Base-by-base conservation (phyloP, 2,797 vertebrate genomes). In the Squalus acanthias region DNA sequence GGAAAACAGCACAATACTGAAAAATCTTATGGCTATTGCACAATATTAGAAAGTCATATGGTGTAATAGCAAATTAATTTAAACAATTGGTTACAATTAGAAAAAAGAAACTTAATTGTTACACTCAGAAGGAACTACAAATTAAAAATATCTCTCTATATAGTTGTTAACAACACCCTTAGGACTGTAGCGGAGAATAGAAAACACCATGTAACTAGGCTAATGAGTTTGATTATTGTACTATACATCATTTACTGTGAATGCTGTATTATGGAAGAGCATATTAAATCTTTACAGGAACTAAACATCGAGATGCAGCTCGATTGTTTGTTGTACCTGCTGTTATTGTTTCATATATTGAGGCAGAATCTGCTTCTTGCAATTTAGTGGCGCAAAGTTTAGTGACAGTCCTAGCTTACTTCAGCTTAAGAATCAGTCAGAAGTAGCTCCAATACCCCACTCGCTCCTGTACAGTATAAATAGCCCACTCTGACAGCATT, bases 171-270 rank as follows among this genome's bases (percentile, higher is more conserved):
- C 63, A 65, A 39, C 63, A 93, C n/a, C 15, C 20, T 39, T 67
- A 22, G 15, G 33, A 67, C 17, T 67, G n/a, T 39, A 85, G 39
- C 79, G 46, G 79, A 46, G 79, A 85, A 85, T 20, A 22, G 79
- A 85, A 85, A 85, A 15, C 79, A 46, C 79, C 17, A 46, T 46
- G 17, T 22, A 93, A 39, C 15, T 22, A 60, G 20, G 63, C 57
- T 92, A 92, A 65, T 63, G 89, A 92, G 89, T 92, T 92, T n/a
- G 57, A 65, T 92, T 92, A 92, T 65, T 65, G 29, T 33, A 92
- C 5, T 17, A 92, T 63, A n/a, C 33, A 92, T 63, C 87, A 89
- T 60, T 39, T 93, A 93, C n/a, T 92, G 20, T 67, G 33, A 67
- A 63, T 39, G 33, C 20, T 22, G 0, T 91, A 91, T 91, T 39